Evolutionary conservation across 2,888 invertebrate genomes (phyloP).

Genomic region (Eupithecia exiguata): DNA sequence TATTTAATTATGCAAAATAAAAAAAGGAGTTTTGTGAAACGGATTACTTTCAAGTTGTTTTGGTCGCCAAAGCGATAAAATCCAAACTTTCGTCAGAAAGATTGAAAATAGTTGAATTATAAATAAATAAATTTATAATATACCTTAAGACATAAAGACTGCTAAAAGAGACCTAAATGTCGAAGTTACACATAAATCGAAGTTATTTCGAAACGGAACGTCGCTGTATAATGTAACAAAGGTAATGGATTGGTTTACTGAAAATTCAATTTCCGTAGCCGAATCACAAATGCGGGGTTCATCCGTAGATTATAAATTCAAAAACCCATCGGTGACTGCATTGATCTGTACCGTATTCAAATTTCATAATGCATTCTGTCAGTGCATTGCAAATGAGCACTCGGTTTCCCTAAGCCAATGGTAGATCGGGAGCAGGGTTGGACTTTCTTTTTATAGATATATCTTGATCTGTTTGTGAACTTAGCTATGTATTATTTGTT

Average conservation of each 20-base stretch:
- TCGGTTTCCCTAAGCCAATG: conserved; percentile 45
- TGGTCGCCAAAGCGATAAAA: not conserved
- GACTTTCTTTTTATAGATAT: not conserved
- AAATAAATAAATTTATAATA: too few species aligned
- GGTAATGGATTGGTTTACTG: conserved; percentile 14
- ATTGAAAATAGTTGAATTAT: too few species aligned
- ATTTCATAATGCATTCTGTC: conserved; percentile 68
- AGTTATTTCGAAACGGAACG: not conserved
- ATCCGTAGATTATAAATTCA: conserved; percentile 37
- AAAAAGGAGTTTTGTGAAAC: not conserved
- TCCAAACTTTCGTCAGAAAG: too few species aligned
- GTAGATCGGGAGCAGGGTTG: conserved; percentile 18
- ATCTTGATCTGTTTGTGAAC: not conserved
- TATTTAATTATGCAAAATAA: too few species aligned
- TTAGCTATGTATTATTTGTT: not conserved
- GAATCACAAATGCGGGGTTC: conserved; percentile 33
- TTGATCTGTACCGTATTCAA: conserved; percentile 53
- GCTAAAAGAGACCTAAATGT: too few species aligned
- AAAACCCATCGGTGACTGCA: conserved; percentile 42
- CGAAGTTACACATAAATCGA: too few species aligned
- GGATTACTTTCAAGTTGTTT: not conserved
- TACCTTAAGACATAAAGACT: too few species aligned
- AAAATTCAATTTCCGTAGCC: conserved; percentile 32
- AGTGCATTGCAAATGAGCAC: conserved; percentile 69
- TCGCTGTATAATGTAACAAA: conserved; percentile 4